These are phyloP conservation scores for Mormyrus proboscirostris DNA, from an alignment of 2,797 vertebrate species.

Conservation along the genomic window DNA sequence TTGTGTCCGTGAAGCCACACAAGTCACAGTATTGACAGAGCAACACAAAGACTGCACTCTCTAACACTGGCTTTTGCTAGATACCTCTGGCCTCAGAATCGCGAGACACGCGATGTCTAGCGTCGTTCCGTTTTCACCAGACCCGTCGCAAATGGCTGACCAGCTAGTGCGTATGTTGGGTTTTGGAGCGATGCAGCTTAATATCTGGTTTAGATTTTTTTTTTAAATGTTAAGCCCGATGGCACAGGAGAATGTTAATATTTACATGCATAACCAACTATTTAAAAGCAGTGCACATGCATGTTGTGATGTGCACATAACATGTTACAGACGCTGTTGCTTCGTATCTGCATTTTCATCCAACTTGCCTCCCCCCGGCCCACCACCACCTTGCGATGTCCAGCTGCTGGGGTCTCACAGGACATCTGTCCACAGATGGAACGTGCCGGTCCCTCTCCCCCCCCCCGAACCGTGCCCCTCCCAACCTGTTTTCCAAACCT, in stretches of 20 bases:
- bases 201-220: neutral
- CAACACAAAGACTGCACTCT: neutral
- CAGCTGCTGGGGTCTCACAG: neutral
- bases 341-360: neutral
- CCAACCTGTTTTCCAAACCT: neutral
- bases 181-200: neutral
- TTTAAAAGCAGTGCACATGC: neutral
- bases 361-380: neutral
- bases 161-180: neutral
- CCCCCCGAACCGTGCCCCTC: neutral
- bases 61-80: neutral
- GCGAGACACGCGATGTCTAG: neutral
- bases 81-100: neutral
- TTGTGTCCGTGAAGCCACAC: neutral
- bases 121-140: neutral
- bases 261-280: neutral
- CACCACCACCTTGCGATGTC: neutral
- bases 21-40: neutral
- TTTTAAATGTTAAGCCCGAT: neutral
- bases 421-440: neutral
- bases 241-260: neutral
- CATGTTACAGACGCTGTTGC: neutral
- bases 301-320: neutral
- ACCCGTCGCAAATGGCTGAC: neutral
- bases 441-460: neutral